Percentiles rank a stretch among this genome's conserved stretches.
Conservation (phyloP, 2,113 vertebrate species). For the Alethe castanea region DNA sequence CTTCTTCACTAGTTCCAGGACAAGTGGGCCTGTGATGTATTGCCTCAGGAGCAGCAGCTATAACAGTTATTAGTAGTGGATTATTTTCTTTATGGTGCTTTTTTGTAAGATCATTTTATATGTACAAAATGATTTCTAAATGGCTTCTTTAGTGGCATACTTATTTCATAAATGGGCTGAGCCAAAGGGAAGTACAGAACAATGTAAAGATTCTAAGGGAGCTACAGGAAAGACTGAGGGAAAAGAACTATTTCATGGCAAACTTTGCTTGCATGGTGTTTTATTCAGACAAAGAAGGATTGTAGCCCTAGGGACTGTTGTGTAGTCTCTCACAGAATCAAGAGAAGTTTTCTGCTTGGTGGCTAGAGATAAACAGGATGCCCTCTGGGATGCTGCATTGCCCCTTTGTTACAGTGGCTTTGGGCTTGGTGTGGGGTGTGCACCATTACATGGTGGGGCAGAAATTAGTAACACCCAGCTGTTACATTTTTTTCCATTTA, state of each 20-base stretch:
- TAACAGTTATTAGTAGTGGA: not conserved
- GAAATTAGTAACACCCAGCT: not conserved
- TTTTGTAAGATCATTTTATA: not conserved
- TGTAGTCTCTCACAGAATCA: not conserved
- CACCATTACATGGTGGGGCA: not conserved
- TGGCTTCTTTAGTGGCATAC: not conserved
- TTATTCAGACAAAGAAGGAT: not conserved
- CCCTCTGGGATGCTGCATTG: not conserved
- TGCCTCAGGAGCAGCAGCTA: not conserved
- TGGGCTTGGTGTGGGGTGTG: not conserved
- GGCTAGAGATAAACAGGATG: not conserved
- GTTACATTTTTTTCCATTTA: not conserved
- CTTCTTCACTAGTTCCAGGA: not conserved
- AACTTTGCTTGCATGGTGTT: not conserved
- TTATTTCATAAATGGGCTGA: not conserved
- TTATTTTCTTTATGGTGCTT: not conserved
- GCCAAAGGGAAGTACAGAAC: not conserved
- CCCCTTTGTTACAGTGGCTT: not conserved
- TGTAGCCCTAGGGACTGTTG: not conserved
- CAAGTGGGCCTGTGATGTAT: not conserved
- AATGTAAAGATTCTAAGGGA: not conserved
- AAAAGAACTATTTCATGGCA: not conserved
- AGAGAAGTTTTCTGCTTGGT: not conserved
- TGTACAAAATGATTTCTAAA: conserved; percentile 17
- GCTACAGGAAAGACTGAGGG: not conserved